Percentiles rank a stretch among this genome's conserved stretches.
phyloP scores from a whole-genome alignment of 1,140 invertebrate genomes.

The Euura lappo region DNA sequence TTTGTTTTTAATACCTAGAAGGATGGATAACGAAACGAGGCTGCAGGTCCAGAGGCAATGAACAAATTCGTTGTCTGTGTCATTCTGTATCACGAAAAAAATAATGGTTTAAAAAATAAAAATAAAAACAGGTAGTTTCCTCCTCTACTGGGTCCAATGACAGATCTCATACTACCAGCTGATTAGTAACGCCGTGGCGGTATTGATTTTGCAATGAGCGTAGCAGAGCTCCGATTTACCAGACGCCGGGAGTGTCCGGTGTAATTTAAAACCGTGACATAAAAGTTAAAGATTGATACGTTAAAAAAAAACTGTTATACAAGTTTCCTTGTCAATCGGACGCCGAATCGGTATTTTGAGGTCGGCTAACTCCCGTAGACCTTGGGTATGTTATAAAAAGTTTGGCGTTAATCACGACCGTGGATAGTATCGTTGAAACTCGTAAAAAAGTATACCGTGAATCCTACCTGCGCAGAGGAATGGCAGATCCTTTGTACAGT shows the following conservation, averaged over 20 bases:
- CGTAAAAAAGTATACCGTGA: conserved; percentile 13
- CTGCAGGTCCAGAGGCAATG: too few relatives aligned
- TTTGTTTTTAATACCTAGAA: not conserved
- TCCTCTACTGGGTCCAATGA: conserved; percentile 34
- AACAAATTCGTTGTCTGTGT: too few relatives aligned
- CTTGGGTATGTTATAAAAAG: too few relatives aligned
- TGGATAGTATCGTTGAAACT: not conserved
- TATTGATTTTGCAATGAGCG: conserved; percentile 58
- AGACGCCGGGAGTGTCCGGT: conserved; percentile 4
- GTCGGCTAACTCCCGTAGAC: too few relatives aligned
- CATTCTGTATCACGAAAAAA: not conserved
- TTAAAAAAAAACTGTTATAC: too few relatives aligned
- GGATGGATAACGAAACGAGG: not conserved
- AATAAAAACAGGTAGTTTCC: not conserved
- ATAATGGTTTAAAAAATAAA: not conserved
- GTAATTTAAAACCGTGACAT: conserved; percentile 11
- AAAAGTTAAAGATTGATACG: too few relatives aligned
- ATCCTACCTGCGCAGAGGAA: conserved; percentile 47
- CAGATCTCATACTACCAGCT: conserved; percentile 51
- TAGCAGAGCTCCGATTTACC: not conserved
- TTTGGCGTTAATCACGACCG: too few relatives aligned
- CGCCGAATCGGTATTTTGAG: too few relatives aligned
- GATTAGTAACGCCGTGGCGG: conserved; percentile 53
- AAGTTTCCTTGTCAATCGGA: too few relatives aligned
- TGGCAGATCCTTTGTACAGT: conserved; percentile 45